These are phyloP conservation scores for Procavia capensis DNA, from an alignment of 2,113 vertebrate genomes.

Conservation along the genomic window DNA sequence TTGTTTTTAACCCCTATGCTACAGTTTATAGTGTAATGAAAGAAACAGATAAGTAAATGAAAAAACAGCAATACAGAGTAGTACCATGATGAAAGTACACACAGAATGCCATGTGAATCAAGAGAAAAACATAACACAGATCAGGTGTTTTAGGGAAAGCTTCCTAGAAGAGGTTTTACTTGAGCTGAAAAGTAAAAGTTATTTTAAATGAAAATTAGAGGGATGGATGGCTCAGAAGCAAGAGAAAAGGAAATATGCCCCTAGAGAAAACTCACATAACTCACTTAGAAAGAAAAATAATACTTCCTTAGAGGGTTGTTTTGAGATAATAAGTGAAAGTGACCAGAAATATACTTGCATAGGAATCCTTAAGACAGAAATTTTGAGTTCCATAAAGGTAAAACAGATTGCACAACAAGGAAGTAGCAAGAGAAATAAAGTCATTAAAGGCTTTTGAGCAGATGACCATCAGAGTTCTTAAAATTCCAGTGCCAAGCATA, in stretches of 20 bases:
- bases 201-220: neutral
- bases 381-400: neutral
- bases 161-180: neutral
- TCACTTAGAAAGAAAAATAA: neutral
- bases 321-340: neutral
- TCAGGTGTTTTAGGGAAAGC: neutral
- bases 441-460: neutral
- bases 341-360: neutral
- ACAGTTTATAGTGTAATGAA: constrained; percentile 8
- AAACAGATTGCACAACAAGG: constrained; percentile 1
- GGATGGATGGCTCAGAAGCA: neutral
- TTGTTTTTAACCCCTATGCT: neutral
- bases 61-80: neutral
- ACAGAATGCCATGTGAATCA: neutral
- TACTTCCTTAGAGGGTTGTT: neutral
- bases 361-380: neutral
- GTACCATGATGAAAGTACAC: neutral
- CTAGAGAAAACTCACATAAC: neutral
- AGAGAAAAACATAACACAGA: neutral
- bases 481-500: neutral
- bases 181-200: neutral
- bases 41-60: neutral
- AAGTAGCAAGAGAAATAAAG: neutral
- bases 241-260: neutral
- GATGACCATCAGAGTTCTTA: neutral